These are phyloP conservation scores for Orthosia gothica DNA, from an alignment of 2,888 invertebrate genomes.

Conservation along the genomic window DNA sequence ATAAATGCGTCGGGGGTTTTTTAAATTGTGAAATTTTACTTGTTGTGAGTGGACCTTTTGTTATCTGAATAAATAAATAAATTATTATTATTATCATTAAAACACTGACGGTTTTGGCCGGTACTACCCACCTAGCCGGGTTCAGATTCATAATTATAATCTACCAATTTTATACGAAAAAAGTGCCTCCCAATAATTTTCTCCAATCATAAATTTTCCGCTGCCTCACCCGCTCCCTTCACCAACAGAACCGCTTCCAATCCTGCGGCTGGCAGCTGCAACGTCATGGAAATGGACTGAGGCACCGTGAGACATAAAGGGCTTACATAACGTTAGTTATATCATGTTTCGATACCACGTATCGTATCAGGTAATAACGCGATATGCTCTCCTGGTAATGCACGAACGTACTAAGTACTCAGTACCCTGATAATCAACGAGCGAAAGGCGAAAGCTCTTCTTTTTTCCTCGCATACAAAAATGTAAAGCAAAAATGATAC, in stretches of 20 bases:
- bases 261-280: constrained; percentile 83
- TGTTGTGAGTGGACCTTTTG: no score
- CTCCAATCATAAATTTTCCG: not conserved
- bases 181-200: not conserved
- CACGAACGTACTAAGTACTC: constrained; percentile 36
- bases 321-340: constrained; percentile 75
- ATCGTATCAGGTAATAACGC: constrained; percentile 63
- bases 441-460: not conserved
- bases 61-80: no score
- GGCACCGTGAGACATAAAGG: constrained; percentile 81
- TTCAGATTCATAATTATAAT: no score
- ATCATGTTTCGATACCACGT: constrained; percentile 67
- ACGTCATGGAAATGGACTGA: constrained; percentile 85
- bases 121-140: no score
- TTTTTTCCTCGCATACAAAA: constrained; percentile 39
- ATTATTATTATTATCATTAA: no score
- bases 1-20: no score
- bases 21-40: no score
- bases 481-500: constrained; percentile 36
- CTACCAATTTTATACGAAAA: not conserved
- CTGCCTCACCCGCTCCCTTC: constrained; percentile 54
- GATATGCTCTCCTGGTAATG: constrained; percentile 56
- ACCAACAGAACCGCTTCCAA: constrained; percentile 45
- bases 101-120: no score
- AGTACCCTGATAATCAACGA: constrained; percentile 8